phyloP scores from a whole-genome alignment of 2,113 vertebrate genomes.

The Cololabis saira region DNA sequence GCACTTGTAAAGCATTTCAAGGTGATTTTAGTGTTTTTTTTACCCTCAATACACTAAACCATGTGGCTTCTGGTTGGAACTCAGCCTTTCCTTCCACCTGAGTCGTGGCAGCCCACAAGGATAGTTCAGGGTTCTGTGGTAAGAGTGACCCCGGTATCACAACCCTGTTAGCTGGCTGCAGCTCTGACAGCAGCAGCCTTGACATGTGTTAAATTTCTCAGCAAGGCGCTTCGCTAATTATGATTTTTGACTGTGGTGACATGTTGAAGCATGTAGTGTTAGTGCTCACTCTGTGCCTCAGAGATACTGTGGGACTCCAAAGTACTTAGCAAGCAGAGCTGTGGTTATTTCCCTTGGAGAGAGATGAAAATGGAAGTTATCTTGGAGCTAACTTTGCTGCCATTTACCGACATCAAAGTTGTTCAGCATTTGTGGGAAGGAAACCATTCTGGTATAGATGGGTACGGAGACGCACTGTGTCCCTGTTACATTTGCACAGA shows the following conservation, averaged over 20 bases:
- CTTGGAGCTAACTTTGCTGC: constrained; percentile 4
- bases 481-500: constrained; percentile 9
- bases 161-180: not conserved
- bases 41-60: no score
- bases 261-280: constrained; percentile 50
- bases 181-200: not conserved
- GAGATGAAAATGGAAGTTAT: constrained; percentile 20
- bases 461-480: not conserved
- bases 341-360: constrained; percentile 1
- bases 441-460: not conserved
- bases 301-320: constrained; percentile 6
- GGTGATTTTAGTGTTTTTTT: no score
- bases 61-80: no score
- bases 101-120: no score
- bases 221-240: not conserved
- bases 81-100: no score
- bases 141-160: not conserved
- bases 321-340: constrained; percentile 21
- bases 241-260: constrained; percentile 7
- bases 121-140: not conserved
- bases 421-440: constrained; percentile 21
- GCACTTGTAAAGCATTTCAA: no score
- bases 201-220: constrained; percentile 5
- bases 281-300: constrained; percentile 28
- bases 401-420: constrained; percentile 16